Evolutionary conservation across 64 coral and sea anemone genomes (phyloP).

Genomic region (Orbicella faveolata): DNA sequence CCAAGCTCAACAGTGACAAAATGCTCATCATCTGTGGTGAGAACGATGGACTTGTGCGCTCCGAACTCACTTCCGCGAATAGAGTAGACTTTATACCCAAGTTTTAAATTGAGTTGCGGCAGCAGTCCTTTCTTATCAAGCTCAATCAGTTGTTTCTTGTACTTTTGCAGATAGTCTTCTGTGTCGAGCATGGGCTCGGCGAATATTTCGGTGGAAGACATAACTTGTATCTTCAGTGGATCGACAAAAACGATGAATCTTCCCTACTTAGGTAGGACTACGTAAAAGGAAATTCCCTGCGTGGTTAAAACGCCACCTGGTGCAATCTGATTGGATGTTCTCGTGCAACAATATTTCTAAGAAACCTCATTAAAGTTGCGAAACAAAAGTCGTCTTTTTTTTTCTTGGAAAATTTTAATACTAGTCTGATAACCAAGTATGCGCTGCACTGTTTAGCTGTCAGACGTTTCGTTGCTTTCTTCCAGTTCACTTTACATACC

Average conservation of each 20-base stretch:
- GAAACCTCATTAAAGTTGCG: neutral
- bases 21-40: conserved; percentile 41
- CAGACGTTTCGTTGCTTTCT: no score
- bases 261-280: no score
- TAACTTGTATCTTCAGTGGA: no score
- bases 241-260: no score
- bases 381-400: no score
- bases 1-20: conserved; percentile 61
- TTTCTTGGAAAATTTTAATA: no score
- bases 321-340: neutral
- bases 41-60: conserved; percentile 59
- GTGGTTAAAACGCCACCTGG: neutral
- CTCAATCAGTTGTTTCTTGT: conserved; percentile 2
- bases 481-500: no score
- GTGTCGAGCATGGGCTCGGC: conserved; percentile 41
- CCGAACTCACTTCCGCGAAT: neutral
- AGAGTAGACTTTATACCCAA: conserved; percentile 49
- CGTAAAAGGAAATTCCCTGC: no score
- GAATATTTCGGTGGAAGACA: neutral
- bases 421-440: no score
- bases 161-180: neutral
- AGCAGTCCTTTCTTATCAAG: conserved; percentile 22
- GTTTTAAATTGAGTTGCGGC: neutral
- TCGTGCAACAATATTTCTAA: neutral
- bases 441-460: no score